These are phyloP conservation scores for Platycnemis pennipes DNA, from an alignment of 2,888 invertebrate genomes.

Conservation along the genomic window DNA sequence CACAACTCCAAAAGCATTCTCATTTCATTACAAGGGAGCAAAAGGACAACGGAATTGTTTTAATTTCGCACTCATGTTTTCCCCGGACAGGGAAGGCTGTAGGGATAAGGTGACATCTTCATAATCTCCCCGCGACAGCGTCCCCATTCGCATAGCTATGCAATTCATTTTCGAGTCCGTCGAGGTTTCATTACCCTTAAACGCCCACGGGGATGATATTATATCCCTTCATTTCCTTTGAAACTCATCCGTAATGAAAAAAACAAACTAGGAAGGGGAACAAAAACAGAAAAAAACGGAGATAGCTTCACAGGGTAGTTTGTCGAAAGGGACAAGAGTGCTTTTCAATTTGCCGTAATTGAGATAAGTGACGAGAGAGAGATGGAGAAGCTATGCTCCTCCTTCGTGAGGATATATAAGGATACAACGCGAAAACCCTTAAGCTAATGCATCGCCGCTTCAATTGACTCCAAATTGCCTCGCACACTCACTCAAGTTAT, in stretches of 20 bases:
- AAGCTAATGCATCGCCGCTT: slow-evolving; percentile 63
- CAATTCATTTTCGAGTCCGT: not conserved
- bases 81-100: not conserved
- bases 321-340: slow-evolving; percentile 46
- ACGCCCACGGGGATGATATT: not conserved
- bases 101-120: not conserved
- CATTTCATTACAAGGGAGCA: no score
- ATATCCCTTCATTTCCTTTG: not conserved
- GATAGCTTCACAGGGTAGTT: slow-evolving; percentile 7
- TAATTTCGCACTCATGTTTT: not conserved
- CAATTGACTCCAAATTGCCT: slow-evolving; percentile 63
- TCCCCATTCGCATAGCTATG: not conserved
- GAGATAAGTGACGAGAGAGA: slow-evolving; percentile 57
- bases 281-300: slow-evolving; percentile 10
- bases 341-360: slow-evolving; percentile 50
- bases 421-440: slow-evolving; percentile 39
- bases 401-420: slow-evolving; percentile 42
- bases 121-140: not conserved
- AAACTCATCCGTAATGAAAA: not conserved
- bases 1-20: no score
- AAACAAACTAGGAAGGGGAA: not conserved
- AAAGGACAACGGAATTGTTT: not conserved
- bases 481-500: slow-evolving; percentile 37
- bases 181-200: not conserved
- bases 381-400: not conserved